Percentiles rank a stretch among this genome's conserved stretches.
Evolutionary conservation across 2,888 invertebrate genomes (phyloP).

Genomic region (Eustalomyia histrio): DNA sequence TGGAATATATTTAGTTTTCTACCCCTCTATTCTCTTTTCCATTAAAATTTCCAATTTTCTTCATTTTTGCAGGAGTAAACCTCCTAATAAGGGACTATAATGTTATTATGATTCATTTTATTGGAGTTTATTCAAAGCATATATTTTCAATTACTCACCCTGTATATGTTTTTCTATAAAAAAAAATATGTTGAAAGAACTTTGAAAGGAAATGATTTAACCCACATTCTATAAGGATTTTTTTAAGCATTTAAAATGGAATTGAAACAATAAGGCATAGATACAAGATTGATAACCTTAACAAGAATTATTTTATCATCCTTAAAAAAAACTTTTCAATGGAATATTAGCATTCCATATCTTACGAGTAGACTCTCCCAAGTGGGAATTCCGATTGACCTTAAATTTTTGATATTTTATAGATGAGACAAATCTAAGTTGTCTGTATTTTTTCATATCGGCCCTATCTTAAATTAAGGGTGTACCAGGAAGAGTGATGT

Average conservation of each 20-base stretch:
- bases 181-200: conserved; percentile 34
- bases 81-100: conserved; percentile 46
- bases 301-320: background rate
- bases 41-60: conserved; percentile 15
- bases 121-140: conserved; percentile 43
- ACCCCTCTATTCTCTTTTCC: conserved; percentile 36
- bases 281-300: no score
- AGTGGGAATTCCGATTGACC: no score
- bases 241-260: conserved; percentile 17
- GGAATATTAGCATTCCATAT: no score
- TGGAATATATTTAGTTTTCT: conserved; percentile 28
- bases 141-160: conserved; percentile 65
- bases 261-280: conserved; percentile 18
- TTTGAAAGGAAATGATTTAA: conserved; percentile 46
- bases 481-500: no score
- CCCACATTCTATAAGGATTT: conserved; percentile 52
- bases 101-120: conserved; percentile 52
- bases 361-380: no score
- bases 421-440: no score
- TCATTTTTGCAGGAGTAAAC: conserved; percentile 19
- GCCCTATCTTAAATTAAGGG: no score
- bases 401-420: no score
- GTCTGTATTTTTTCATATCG: no score
- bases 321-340: background rate
- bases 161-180: conserved; percentile 29